Conservation (phyloP, 2,888 invertebrate species). For the Ophion ventricosus region DNA sequence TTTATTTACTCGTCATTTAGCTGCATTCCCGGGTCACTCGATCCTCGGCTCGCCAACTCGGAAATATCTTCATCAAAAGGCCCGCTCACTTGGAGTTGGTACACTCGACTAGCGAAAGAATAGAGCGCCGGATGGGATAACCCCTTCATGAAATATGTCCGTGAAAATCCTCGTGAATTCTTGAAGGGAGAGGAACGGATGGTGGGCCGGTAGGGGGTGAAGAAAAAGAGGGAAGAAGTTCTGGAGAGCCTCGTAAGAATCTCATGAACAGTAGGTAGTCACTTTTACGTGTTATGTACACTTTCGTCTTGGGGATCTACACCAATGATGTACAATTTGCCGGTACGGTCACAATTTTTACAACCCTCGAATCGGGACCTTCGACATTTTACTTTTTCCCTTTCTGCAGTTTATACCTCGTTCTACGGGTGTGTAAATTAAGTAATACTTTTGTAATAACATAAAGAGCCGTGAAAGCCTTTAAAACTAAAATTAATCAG, state of each 20-base stretch:
- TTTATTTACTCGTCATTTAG: slow-evolving; percentile 46
- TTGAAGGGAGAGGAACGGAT: neutral
- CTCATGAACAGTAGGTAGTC: neutral
- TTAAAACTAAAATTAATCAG: no score
- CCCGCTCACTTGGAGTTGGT: neutral
- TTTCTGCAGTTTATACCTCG: no score
- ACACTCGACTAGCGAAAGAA: neutral
- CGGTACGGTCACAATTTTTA: no score
- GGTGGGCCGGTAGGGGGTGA: neutral
- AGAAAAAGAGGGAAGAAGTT: neutral
- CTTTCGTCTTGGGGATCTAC: neutral
- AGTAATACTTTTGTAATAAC: no score
- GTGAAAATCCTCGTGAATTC: slow-evolving; percentile 5
- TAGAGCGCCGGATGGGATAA: neutral
- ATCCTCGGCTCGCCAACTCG: slow-evolving; percentile 15
- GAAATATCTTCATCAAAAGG: slow-evolving; percentile 45
- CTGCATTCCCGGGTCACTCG: slow-evolving; percentile 35
- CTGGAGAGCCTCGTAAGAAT: neutral
- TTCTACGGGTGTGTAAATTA: no score
- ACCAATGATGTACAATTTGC: no score
- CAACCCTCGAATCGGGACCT: no score
- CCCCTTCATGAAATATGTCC: slow-evolving; percentile 28
- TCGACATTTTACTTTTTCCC: no score
- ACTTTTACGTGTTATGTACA: neutral
- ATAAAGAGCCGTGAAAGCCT: no score